Conservation (phyloP, 2,113 vertebrate species). For the Sinocyclocheilus grahami region DNA sequence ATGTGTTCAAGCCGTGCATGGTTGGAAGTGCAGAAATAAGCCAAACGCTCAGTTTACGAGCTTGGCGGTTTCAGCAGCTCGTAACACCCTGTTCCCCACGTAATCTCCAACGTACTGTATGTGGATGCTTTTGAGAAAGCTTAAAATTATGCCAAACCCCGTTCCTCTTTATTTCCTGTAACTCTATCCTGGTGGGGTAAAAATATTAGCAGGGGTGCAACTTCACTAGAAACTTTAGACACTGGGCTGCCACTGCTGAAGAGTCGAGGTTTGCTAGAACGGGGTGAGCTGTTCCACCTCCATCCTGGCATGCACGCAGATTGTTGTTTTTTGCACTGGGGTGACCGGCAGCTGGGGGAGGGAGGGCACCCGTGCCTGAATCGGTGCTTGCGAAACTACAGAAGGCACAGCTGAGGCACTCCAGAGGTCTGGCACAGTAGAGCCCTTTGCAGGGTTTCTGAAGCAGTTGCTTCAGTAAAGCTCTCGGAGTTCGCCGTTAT, state of each 20-base stretch:
- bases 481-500: conserved; percentile 71
- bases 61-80: conserved; percentile 5
- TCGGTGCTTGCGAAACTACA: conserved; percentile 73
- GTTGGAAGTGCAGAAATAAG: not conserved
- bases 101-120: conserved; percentile 65
- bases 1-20: conserved; percentile 22
- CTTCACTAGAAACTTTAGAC: conserved; percentile 80
- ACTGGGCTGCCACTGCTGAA: conserved; percentile 63
- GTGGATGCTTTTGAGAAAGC: conserved; percentile 77
- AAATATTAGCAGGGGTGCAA: conserved; percentile 88
- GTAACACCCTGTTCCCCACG: conserved; percentile 37
- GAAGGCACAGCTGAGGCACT: conserved; percentile 68
- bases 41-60: not conserved
- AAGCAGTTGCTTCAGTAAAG: conserved; percentile 68
- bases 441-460: conserved; percentile 60
- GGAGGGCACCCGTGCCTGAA: conserved; percentile 50
- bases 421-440: conserved; percentile 43
- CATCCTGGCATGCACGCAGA: conserved; percentile 66
- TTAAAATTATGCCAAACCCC: conserved; percentile 82
- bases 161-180: conserved; percentile 95
- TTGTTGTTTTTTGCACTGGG: conserved; percentile 60
- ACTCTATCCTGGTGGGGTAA: conserved; percentile 89
- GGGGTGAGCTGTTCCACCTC: conserved; percentile 70
- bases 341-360: conserved; percentile 40
- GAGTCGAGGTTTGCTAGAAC: conserved; percentile 67